Percentiles rank a stretch among this genome's conserved stretches.
These are phyloP conservation scores for Melieria crassipennis DNA, from an alignment of 2,888 invertebrate genomes.

Conservation along the genomic window DNA sequence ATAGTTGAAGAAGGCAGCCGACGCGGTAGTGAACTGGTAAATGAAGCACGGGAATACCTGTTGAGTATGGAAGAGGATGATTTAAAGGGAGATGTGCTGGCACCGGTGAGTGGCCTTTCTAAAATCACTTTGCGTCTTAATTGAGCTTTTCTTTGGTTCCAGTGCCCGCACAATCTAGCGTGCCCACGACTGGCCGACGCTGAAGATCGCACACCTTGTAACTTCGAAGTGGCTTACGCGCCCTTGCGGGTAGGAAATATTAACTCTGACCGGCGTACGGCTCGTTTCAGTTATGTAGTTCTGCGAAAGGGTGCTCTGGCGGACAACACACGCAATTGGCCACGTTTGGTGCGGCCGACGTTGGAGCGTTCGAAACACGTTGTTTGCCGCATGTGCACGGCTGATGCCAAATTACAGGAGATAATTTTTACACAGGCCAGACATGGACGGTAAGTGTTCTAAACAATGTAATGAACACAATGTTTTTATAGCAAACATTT, in stretches of 20 bases:
- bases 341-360: conserved; percentile 79
- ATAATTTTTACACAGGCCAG: conserved; percentile 79
- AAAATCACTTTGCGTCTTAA: conserved; percentile 3
- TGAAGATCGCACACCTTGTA: conserved; percentile 77
- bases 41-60: conserved; percentile 86
- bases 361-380: conserved; percentile 76
- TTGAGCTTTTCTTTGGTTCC: conserved; percentile 36
- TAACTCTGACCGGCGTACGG: conserved; percentile 64
- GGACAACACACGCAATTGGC: conserved; percentile 73
- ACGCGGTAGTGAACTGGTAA: conserved; percentile 82
- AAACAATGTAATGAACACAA: not conserved
- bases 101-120: conserved; percentile 72
- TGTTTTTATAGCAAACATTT: not conserved
- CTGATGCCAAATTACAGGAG: conserved; percentile 78
- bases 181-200: conserved; percentile 75
- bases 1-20: conserved; percentile 86
- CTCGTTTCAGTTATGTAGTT: conserved; percentile 82
- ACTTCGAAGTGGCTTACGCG: conserved; percentile 75
- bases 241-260: conserved; percentile 68
- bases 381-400: conserved; percentile 82
- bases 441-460: conserved; percentile 74
- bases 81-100: conserved; percentile 73
- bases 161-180: conserved; percentile 83
- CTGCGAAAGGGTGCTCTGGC: conserved; percentile 77
- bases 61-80: conserved; percentile 67